Evolutionary conservation across 2,113 vertebrate genomes (phyloP).

Genomic region (Girardinichthys multiradiatus): DNA sequence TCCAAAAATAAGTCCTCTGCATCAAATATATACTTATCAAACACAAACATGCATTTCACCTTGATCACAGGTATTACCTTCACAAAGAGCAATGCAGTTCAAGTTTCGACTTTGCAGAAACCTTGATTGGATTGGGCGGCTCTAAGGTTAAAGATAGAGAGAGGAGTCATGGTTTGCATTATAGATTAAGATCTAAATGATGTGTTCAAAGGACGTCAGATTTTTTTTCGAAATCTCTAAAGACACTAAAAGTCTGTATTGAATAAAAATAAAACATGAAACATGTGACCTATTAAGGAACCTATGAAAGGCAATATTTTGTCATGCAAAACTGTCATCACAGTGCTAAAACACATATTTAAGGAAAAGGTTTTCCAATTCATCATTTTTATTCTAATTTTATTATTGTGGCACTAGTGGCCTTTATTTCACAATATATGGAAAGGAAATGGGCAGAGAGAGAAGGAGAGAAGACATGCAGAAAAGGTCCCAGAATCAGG

Average conservation of each 20-base stretch:
- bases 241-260: neutral
- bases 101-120: slow-evolving; percentile 99
- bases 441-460: too few species aligned
- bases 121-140: slow-evolving; percentile 95
- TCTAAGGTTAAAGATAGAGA: slow-evolving; percentile 75
- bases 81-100: slow-evolving; percentile 98
- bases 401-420: too few species aligned
- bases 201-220: neutral
- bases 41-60: neutral
- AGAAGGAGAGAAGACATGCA: too few species aligned
- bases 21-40: neutral
- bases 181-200: neutral
- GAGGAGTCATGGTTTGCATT: neutral
- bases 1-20: neutral
- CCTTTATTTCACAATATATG: too few species aligned
- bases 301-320: too few species aligned
- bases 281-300: too few species aligned
- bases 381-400: too few species aligned
- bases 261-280: neutral
- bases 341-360: neutral
- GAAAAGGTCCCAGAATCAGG: too few species aligned
- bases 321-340: too few species aligned
- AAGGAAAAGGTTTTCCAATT: neutral
- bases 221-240: neutral
- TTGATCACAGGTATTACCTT: slow-evolving; percentile 82